Percentiles rank a stretch among this genome's conserved stretches.
Evolutionary conservation across 2,797 vertebrate species (phyloP).

Genomic region (Sebastiscus albofasciatus): DNA sequence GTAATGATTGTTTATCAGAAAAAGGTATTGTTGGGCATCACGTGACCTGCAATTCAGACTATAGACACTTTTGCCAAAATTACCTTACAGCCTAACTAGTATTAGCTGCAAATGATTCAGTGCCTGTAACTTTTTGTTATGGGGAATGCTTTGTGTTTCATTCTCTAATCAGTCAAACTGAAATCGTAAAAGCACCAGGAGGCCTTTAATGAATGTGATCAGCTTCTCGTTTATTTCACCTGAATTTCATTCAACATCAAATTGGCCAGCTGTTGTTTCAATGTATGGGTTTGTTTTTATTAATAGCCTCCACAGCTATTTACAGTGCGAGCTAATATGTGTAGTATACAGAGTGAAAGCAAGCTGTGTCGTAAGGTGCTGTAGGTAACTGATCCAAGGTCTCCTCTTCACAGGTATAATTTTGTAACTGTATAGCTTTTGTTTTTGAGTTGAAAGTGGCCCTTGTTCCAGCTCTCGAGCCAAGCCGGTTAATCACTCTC

Average conservation of each 20-base stretch:
- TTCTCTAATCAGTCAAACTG: background rate
- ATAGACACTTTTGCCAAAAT: background rate
- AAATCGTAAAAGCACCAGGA: background rate
- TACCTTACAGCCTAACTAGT: background rate
- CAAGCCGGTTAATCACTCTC: slow-evolving; percentile 60
- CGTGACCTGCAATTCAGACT: background rate
- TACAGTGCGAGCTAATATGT: background rate
- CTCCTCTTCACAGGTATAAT: background rate
- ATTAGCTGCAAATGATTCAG: background rate
- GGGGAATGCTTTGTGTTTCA: background rate
- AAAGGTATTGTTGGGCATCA: background rate
- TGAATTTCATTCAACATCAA: background rate
- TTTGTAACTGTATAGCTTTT: slow-evolving; percentile 2
- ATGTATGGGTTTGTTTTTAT: background rate
- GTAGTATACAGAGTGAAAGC: background rate
- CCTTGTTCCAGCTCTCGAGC: slow-evolving; percentile 35
- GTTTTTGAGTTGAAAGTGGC: slow-evolving; percentile 32
- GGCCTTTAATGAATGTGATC: background rate
- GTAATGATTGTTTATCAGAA: background rate
- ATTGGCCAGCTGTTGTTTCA: slow-evolving; percentile 2
- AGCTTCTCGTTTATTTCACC: background rate
- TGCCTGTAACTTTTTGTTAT: background rate
- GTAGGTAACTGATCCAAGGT: background rate
- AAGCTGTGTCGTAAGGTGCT: background rate
- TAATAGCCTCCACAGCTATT: background rate